Base-by-base conservation (phyloP, 2,888 invertebrate genomes). In the Andrena chrysosceles region DNA sequence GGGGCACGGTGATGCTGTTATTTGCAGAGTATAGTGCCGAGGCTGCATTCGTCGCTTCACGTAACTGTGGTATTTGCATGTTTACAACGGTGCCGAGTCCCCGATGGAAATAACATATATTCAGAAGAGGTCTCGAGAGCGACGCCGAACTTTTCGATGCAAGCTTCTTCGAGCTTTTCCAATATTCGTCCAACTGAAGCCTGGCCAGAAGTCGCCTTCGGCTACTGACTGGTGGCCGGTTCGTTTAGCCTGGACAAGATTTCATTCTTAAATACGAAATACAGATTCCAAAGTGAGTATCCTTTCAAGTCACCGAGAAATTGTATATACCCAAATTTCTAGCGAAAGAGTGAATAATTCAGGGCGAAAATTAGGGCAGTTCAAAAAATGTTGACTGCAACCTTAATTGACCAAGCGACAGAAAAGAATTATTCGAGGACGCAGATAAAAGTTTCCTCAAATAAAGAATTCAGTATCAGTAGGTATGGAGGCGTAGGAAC, bases 41-140 rank as follows among this genome's bases (percentile, higher is more conserved):
- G 66, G 33, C 54, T 35, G 64, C 31, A 66, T 26, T 60, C 74
- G 35, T 29, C 64, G 68, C 7, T 56, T 49, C 52, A 54, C 68
- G 62, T 62, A 68, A 67, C 72, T 63, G 59, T 68, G 56, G 31
- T 69, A 76, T 76, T 81, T 81, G 71, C 80, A 80, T 75, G 67
- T 82, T 80, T 75, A 80, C 67, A 80, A 67, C 67, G 62, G 35
- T 49, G 48, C 49, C 59, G 62, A 49, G 75, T 33, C 31, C 80
- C 56, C 76, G 62, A 56, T 80, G 80, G 77, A 71, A 80, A 70
- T 71, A 80, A 62, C 77, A 48, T 71, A 60, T 60, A 68, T 71
- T 67, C 33, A 23, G 26, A 10, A 29, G 20, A 33, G 8, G 54
- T 56, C n/a, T 62, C 60, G 52, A 20, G 31, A 49, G 31, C 62